Evolutionary conservation across 2,888 invertebrate genomes (phyloP), one percentile per base, ranked within the genome.

Genomic region (Gonocerus acuteangulatus): DNA sequence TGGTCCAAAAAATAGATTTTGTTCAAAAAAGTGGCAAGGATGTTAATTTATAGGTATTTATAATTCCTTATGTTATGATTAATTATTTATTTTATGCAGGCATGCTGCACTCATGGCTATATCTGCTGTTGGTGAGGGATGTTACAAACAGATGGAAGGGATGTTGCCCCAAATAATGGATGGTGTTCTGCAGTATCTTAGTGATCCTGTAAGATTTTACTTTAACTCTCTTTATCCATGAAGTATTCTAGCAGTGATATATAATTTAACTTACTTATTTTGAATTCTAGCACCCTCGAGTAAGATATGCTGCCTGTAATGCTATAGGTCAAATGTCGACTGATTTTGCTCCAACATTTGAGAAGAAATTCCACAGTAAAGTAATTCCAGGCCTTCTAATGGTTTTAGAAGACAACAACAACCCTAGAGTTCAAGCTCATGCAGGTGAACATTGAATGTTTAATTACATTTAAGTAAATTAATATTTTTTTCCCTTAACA

Each of bases 91-190:
- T 51, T 32, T 61, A 69, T 70, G 16, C 68, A 78, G 85, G n/a
- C 93, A 97, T 76, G 97, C 97, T 44, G 99, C 95, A 1, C 80
- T 99, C 36, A 99, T 99, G 96, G 97, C 97, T 0, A 87, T 99
- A 48, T 97, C 96, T 4, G 94, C 96, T 0, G 90, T 95, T 63
- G 97, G 97, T 2, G 99, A 99, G 78, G 99, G 99, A 19, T 99
- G 97, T 73, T 94, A 95, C 73, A 92, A 95, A 73, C 94, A 96
- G 75, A 99, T 99, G 99, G 95, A 95, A 74, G 80, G 82, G 57
- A 86, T 95, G 80, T 80, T 99, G n/a, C 86, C 86, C 60, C 89
- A 91, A 76, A 89, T 99, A 36, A 89, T 99, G 76, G 85, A 89
- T 44, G 93, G 91, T 39, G 89, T 97, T 39, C 79, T 95, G 64